Evolutionary conservation across 2,113 vertebrate species (phyloP).

Genomic region (Gobius niger): DNA sequence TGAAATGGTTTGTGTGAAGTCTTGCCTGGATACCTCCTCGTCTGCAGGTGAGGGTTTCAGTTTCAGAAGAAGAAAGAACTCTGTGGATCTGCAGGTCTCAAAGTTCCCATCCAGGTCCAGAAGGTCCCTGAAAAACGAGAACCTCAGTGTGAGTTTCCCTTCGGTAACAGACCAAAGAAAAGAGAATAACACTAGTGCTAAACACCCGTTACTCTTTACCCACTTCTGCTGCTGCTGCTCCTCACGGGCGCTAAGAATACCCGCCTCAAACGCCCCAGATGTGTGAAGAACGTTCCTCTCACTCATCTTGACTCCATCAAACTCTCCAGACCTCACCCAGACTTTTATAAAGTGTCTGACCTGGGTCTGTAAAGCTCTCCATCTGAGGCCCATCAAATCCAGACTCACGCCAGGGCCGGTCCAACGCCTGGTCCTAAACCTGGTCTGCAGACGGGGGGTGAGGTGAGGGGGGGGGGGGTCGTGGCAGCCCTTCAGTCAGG

Average conservation of each 20-base stretch:
- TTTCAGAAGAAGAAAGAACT: no score
- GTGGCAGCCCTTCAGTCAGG: neutral
- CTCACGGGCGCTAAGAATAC: neutral
- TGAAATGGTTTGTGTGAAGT: no score
- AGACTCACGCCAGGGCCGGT: neutral
- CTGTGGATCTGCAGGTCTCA: no score
- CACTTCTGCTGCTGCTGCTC: neutral
- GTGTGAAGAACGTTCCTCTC: neutral
- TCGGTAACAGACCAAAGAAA: no score
- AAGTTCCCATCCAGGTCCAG: no score
- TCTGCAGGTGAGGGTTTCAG: no score
- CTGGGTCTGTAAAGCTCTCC: neutral
- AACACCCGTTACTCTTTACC: neutral
- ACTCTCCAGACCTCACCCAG: neutral
- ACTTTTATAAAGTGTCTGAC: neutral
- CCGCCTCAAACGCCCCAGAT: neutral
- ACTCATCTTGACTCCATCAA: slow-evolving; percentile 2
- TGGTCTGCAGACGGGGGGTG: neutral
- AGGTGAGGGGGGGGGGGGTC: neutral
- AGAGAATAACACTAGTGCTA: no score
- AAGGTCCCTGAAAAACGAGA: no score
- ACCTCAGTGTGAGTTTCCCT: no score
- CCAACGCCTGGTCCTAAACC: neutral
- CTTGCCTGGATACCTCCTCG: no score
- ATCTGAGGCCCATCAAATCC: slow-evolving; percentile 3